These are phyloP conservation scores for Tetragonisca angustula DNA, from an alignment of 2,888 invertebrate species.

Conservation along the genomic window DNA sequence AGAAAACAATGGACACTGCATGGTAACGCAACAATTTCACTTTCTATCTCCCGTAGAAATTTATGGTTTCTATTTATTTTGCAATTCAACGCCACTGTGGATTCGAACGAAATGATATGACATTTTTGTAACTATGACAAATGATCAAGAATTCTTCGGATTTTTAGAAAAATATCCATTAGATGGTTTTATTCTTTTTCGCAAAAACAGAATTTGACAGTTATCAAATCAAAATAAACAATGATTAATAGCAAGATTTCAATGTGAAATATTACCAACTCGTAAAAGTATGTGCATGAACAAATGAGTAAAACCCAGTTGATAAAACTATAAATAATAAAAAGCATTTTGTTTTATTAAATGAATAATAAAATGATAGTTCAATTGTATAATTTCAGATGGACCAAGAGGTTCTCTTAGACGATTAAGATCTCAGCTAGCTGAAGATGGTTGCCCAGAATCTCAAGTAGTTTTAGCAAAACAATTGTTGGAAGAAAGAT, in stretches of 20 bases:
- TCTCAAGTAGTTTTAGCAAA: constrained; percentile 95
- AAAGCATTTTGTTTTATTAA: background rate
- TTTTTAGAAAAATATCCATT: constrained; percentile 2
- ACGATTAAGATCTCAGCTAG: constrained; percentile 89
- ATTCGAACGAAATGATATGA: background rate
- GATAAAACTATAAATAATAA: background rate
- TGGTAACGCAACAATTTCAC: constrained; percentile 84
- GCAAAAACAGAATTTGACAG: constrained; percentile 2
- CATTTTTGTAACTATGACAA: background rate
- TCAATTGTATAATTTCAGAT: constrained; percentile 84
- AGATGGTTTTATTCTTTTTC: background rate
- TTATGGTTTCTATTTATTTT: background rate
- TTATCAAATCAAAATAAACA: background rate
- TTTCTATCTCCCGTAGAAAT: background rate
- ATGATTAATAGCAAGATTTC: constrained; percentile 4
- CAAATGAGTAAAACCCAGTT: background rate
- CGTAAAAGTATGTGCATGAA: background rate
- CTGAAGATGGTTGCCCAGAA: constrained; percentile 95
- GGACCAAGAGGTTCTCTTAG: constrained; percentile 88
- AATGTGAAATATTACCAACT: background rate
- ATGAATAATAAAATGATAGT: too few species aligned
- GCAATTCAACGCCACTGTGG: background rate
- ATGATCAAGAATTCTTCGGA: background rate
- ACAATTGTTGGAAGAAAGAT: constrained; percentile 91
- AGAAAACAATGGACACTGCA: constrained; percentile 91